Percentiles rank a stretch among this genome's conserved stretches.
These are phyloP conservation scores for Bungarus multicinctus DNA, from an alignment of 2,113 vertebrate genomes.

Conservation along the genomic window DNA sequence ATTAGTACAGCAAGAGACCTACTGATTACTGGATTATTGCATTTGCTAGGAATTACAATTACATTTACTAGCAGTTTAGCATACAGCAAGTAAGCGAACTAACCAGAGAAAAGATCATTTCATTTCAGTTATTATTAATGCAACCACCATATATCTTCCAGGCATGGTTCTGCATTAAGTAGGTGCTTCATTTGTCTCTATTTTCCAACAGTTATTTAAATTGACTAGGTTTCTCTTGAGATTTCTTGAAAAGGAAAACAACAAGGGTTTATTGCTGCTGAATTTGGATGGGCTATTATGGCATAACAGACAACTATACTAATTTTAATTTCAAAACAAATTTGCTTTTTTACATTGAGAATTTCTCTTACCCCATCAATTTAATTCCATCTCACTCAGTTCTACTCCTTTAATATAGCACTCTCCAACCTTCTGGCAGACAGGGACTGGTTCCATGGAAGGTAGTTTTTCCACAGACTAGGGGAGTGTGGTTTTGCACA, in stretches of 20 bases:
- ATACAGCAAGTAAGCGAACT: constrained; percentile 48
- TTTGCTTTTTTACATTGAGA: background rate
- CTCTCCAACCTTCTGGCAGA: background rate
- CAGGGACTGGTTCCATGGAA: background rate
- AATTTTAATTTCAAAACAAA: background rate
- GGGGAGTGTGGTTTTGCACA: background rate
- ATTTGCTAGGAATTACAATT: background rate
- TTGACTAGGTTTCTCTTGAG: constrained; percentile 36
- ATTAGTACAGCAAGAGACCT: background rate
- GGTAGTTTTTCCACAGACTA: background rate
- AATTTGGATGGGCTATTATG: background rate
- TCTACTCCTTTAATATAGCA: background rate
- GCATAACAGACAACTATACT: background rate
- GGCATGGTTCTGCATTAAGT: constrained; percentile 28
- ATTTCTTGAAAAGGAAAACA: constrained; percentile 23
- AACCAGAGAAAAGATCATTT: constrained; percentile 30
- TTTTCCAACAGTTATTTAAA: constrained; percentile 40
- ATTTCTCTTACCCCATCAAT: background rate
- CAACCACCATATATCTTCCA: constrained; percentile 55
- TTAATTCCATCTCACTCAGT: background rate
- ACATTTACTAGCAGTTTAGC: constrained; percentile 31
- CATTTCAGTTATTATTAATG: constrained; percentile 32
- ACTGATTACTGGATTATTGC: background rate
- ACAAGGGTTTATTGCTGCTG: constrained; percentile 6
- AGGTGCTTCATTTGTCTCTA: constrained; percentile 20